These are phyloP conservation scores for Meloidogyne exigua DNA, from an alignment of 1,140 invertebrate species.

Conservation along the genomic window DNA sequence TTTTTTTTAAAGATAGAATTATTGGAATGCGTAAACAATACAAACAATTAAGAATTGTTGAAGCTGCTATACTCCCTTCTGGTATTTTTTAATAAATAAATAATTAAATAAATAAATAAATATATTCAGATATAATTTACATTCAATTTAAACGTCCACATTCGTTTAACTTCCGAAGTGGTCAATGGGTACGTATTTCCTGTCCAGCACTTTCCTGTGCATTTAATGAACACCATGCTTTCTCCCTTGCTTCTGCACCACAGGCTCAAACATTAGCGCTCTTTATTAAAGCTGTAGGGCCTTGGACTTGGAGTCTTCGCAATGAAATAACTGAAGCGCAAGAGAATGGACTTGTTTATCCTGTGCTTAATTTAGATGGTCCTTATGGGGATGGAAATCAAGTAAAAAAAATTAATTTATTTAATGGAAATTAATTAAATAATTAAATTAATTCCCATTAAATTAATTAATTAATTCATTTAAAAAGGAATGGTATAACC, in stretches of 20 bases:
- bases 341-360: constrained; percentile 78
- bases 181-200: constrained; percentile 81
- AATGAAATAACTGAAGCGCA: constrained; percentile 95
- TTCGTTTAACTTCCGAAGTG: constrained; percentile 91
- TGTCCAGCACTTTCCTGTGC: constrained; percentile 80
- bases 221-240: constrained; percentile 91
- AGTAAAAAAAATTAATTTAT: constrained; percentile 75
- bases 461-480: no score
- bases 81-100: constrained; percentile 64
- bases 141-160: constrained; percentile 77
- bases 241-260: constrained; percentile 94
- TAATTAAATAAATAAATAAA: neutral
- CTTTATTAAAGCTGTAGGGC: constrained; percentile 95
- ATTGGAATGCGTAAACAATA: constrained; percentile 66
- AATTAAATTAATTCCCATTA: no score
- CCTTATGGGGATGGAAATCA: constrained; percentile 98
- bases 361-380: constrained; percentile 86
- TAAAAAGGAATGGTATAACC: constrained; percentile 62
- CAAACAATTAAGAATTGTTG: constrained; percentile 86
- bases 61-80: constrained; percentile 90
- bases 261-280: constrained; percentile 95
- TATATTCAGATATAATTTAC: constrained; percentile 68
- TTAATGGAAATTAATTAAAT: constrained; percentile 81
- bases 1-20: constrained; percentile 54
- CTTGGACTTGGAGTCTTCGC: constrained; percentile 97